Base-by-base conservation (phyloP, 2,113 vertebrate species). In the Toxotes chatareus region DNA sequence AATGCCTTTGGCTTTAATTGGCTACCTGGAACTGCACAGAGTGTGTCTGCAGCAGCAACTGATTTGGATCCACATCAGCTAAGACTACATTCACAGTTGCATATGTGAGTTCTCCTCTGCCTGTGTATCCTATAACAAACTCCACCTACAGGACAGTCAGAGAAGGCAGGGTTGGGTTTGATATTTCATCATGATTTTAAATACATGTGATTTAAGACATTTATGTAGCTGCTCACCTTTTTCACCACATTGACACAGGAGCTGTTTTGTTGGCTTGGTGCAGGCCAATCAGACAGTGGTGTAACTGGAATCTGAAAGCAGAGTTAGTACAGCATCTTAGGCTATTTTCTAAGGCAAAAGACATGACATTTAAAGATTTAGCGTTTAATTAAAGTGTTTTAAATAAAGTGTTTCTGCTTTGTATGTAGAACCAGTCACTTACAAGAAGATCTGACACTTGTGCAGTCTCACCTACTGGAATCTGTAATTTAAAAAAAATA, bases 231-330 rank as follows among this genome's bases (percentile, higher is more conserved):
- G 23, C 55, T 91, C 32, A 95, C 95, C 83, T 90, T 82, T 62
- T 91, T 81, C 14, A 93, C 93, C 56, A 93, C 91, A 23, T 94
- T 93, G 36, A 91, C 11, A 83, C 95, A 96, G 40, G 78, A 86
- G 72, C 86, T 72, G 46, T 93, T 94, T 31, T 46, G 70, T 68
- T 82, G 46, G 3, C 31, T 80, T 19, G 94, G 93, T 65, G 79
- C 77, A 13, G 92, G 88, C 93, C 91, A 95, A 1, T 90, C 79
- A 65, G 81, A 76, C 56, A 64, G 57, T 1, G 90, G 87, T 23
- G 81, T 63, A 3, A 95, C 53, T 23, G 93, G 85, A 59, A 96
- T 86, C 95, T 96, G 68, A 71, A 87, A 88, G 11, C 14, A 79
- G 40, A 68, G 40, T 64, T n/a, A 21, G 36, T 4, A 19, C 14